Evolutionary conservation across 2,797 vertebrate species (phyloP), one percentile per base, ranked within the genome.

Genomic region (Anguilla marmorata): DNA sequence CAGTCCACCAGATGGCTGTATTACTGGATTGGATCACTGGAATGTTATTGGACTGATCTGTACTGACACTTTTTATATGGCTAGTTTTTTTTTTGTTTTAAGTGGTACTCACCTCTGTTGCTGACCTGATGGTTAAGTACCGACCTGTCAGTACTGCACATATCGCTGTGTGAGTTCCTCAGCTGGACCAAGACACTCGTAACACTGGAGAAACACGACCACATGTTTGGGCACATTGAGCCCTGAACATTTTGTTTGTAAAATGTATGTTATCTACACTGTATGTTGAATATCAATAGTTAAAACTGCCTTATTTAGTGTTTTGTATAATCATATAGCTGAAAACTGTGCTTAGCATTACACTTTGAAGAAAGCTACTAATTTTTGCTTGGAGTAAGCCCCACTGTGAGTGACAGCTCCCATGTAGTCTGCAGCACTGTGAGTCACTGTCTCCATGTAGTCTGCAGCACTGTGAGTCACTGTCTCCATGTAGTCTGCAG

Each of bases 251-350:
- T 69, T 74, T 24, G 27, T 14, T n/a, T 33, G 86, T 30, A 86
- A 27, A 85, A 86, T 3, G 72, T 86, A 89, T 87, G 86, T 85
- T 27, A 66, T 27, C 87, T 54, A 24, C 41, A 50, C 21, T 60
- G n/a, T 83, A 88, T 84, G 19, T 8, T 54, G 83, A 90, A 79
- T 63, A 33, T 85, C 85, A 74, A 90, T 93, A 93, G 92, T 86
- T 88, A 54, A 86, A 87, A 80, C 91, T 92, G 94, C 94, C 93
- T 95, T 94, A 95, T 91, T 88, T 92, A 92, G 91, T 79, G 85
- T 90, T 88, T 92, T 27, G 63, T 86, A 5, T 76, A 85, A 86
- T 87, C 80, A 89, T 69, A 89, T 92, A 92, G 90, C 89, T 92
- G 83, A 48, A 37, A 54, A 83, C n/a, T 63, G 27, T 60, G 72